Conservation (phyloP, 2,113 vertebrate genomes). For the Mesitornis unicolor region DNA sequence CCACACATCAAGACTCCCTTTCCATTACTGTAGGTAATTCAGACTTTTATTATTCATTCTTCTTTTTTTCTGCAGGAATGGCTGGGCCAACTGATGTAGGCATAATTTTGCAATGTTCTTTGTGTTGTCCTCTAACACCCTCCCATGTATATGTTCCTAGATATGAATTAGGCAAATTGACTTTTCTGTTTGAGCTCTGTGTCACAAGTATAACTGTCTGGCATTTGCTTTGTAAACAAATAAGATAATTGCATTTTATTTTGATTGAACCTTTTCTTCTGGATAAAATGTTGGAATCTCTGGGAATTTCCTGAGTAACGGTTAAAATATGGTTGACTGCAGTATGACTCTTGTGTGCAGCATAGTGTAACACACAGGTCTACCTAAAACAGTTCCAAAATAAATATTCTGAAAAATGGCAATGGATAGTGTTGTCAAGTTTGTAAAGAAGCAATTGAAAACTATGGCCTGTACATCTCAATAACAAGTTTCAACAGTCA, state of each 20-base stretch:
- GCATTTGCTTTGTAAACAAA: neutral
- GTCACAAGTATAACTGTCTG: neutral
- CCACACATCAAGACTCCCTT: neutral
- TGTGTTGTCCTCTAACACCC: neutral
- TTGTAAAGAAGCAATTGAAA: neutral
- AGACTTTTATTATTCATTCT: neutral
- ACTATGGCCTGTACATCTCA: neutral
- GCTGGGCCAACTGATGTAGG: neutral
- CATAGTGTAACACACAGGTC: neutral
- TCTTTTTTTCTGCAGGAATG: neutral
- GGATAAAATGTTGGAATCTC: neutral
- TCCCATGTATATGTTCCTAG: neutral
- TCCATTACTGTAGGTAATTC: neutral
- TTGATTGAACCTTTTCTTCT: neutral
- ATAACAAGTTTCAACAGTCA: neutral
- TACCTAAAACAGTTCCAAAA: neutral
- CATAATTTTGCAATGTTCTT: neutral
- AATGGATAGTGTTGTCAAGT: neutral
- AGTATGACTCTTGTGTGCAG: neutral
- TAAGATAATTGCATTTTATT: neutral
- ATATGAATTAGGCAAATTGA: neutral
- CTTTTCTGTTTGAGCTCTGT: neutral
- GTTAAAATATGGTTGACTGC: neutral
- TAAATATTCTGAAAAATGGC: neutral
- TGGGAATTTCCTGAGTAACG: neutral